Percentiles rank a stretch among this genome's conserved stretches.
phyloP scores from a whole-genome alignment of 2,888 invertebrate species.

The Dascillus cervinus region DNA sequence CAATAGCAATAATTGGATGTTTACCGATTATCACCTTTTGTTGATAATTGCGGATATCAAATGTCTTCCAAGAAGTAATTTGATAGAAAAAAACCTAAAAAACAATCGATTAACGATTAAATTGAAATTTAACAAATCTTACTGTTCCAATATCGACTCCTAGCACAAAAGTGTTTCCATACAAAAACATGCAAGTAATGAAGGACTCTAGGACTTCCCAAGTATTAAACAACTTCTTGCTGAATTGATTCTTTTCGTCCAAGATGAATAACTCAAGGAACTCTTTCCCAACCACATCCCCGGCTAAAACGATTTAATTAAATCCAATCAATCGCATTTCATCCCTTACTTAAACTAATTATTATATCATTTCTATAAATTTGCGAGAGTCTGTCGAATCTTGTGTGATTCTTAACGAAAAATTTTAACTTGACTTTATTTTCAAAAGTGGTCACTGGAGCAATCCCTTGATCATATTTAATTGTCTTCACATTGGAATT shows the following conservation, averaged over 20 bases:
- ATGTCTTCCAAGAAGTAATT: slow-evolving; percentile 37
- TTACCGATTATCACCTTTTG: slow-evolving; percentile 33
- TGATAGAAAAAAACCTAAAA: slow-evolving; percentile 37
- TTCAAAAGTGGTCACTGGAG: slow-evolving; percentile 24
- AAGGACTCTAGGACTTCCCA: slow-evolving; percentile 34
- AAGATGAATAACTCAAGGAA: slow-evolving; percentile 38
- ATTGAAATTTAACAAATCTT: slow-evolving; percentile 22
- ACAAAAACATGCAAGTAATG: slow-evolving; percentile 37
- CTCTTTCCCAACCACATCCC: slow-evolving; percentile 29
- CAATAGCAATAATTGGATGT: slow-evolving; percentile 37
- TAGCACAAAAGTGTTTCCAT: slow-evolving; percentile 38
- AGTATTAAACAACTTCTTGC: slow-evolving; percentile 37
- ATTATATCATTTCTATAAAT: slow-evolving; percentile 35
- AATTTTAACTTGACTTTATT: slow-evolving; percentile 19
- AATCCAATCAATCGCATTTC: slow-evolving; percentile 1
- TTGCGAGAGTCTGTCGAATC: slow-evolving; percentile 24
- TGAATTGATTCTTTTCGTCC: slow-evolving; percentile 29
- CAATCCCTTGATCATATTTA: slow-evolving; percentile 28
- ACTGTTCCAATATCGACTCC: slow-evolving; percentile 36
- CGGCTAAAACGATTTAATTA: slow-evolving; percentile 20
- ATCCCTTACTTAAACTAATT: slow-evolving; percentile 34
- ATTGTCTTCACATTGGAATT: slow-evolving; percentile 34
- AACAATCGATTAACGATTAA: neutral
- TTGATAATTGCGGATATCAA: slow-evolving; percentile 34
- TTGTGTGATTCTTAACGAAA: slow-evolving; percentile 16